phyloP scores from a whole-genome alignment of 2,888 invertebrate species.

The Leptinotarsa tumamoca region DNA sequence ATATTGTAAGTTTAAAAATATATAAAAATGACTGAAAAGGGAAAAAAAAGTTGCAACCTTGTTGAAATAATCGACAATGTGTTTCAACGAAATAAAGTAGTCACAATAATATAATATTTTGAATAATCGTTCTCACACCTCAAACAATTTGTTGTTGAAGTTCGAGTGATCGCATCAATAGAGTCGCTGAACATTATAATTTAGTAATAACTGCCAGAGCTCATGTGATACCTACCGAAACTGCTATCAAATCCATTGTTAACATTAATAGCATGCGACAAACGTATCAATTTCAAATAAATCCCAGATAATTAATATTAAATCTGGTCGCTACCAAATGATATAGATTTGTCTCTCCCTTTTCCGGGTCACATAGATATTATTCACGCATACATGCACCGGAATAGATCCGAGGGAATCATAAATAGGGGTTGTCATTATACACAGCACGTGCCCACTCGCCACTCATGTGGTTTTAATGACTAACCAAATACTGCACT shows the following conservation, averaged over 20 bases:
- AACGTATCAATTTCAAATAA: constrained; percentile 37
- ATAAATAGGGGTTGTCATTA: constrained; percentile 52
- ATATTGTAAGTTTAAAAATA: too few relatives aligned
- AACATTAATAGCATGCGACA: constrained; percentile 20
- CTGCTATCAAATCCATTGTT: constrained; percentile 20
- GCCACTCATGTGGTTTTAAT: constrained; percentile 58
- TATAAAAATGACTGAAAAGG: too few relatives aligned
- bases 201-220: not conserved
- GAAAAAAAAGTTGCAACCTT: too few relatives aligned
- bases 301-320: constrained; percentile 39
- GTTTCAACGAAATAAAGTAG: too few relatives aligned
- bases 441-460: constrained; percentile 55
- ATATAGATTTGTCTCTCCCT: constrained; percentile 30
- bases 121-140: too few relatives aligned
- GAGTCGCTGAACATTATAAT: not conserved
- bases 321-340: constrained; percentile 29
- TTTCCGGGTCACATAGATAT: constrained; percentile 31
- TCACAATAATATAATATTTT: too few relatives aligned
- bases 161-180: not conserved
- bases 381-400: constrained; percentile 44
- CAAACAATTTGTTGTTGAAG: too few relatives aligned
- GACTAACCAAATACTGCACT: constrained; percentile 60
- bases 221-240: constrained; percentile 7
- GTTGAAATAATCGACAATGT: too few relatives aligned
- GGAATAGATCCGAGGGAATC: constrained; percentile 39